phyloP scores from a whole-genome alignment of 2,888 invertebrate genomes.

The Subacronicta megacephala region DNA sequence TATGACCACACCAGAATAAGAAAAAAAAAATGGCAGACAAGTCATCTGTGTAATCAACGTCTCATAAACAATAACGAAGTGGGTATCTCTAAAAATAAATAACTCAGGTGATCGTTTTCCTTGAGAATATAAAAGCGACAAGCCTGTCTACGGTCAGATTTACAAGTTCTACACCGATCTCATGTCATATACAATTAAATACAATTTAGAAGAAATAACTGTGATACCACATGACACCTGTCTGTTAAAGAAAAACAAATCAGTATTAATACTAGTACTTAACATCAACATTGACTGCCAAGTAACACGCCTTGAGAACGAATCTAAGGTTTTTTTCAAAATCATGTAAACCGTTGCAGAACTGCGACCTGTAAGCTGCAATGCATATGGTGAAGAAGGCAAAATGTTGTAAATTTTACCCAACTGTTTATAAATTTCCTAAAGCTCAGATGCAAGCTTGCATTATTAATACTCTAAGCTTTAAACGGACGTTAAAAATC shows the following conservation, averaged over 20 bases:
- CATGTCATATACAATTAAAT: too few relatives aligned
- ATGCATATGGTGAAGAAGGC: too few relatives aligned
- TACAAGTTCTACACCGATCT: too few relatives aligned
- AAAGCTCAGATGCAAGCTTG: slow-evolving; percentile 6
- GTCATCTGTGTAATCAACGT: slow-evolving; percentile 42
- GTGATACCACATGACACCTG: too few relatives aligned
- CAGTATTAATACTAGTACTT: too few relatives aligned
- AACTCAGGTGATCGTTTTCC: slow-evolving; percentile 8
- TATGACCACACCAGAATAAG: slow-evolving; percentile 23
- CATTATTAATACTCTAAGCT: slow-evolving; percentile 23
- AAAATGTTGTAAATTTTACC: not conserved
- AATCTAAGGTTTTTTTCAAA: too few relatives aligned
- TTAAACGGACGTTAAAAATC: slow-evolving; percentile 36
- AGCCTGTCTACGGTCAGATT: not conserved
- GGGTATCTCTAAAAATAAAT: slow-evolving; percentile 36
- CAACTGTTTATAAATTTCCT: not conserved
- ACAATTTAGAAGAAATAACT: too few relatives aligned
- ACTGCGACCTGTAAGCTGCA: too few relatives aligned
- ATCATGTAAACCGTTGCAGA: too few relatives aligned
- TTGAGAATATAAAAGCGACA: slow-evolving; percentile 21
- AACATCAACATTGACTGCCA: too few relatives aligned
- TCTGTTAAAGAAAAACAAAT: too few relatives aligned
- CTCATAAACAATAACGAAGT: slow-evolving; percentile 47
- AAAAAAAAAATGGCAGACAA: slow-evolving; percentile 25
- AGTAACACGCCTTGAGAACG: too few relatives aligned